Evolutionary conservation across 2,113 vertebrate genomes (phyloP).

Genomic region (Glareola pratincola): DNA sequence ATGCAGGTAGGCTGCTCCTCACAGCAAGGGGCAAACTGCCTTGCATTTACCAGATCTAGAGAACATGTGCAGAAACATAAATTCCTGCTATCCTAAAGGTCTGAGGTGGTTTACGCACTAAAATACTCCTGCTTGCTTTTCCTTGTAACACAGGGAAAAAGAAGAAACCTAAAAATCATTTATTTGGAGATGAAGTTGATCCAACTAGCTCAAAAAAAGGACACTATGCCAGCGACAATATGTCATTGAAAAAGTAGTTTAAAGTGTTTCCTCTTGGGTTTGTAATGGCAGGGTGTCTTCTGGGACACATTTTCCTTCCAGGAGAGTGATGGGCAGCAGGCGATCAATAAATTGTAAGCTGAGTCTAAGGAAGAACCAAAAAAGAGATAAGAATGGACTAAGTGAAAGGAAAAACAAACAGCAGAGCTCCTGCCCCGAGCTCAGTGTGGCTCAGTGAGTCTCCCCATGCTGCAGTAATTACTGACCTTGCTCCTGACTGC

Average conservation of each 20-base stretch:
- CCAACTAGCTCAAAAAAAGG: not conserved
- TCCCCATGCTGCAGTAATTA: not conserved
- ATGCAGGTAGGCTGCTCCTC: not conserved
- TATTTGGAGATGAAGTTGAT: not conserved
- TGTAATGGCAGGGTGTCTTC: not conserved
- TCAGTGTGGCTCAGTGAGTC: not conserved
- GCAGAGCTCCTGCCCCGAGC: not conserved
- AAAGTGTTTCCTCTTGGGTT: not conserved
- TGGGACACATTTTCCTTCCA: not conserved
- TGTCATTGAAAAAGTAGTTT: not conserved
- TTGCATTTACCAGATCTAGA: not conserved
- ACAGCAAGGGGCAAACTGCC: not conserved
- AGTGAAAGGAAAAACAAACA: not conserved
- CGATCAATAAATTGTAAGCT: accelerated
- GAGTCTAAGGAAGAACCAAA: not conserved
- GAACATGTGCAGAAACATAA: not conserved
- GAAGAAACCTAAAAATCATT: not conserved
- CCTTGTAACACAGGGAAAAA: not conserved
- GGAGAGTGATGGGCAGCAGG: not conserved
- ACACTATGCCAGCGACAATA: not conserved
- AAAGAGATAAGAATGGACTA: not conserved
- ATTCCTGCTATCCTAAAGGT: not conserved
- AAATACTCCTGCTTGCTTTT: not conserved
- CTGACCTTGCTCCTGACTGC: not conserved
- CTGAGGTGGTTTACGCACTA: not conserved